Percentiles rank a stretch among this genome's conserved stretches.
phyloP scores from a whole-genome alignment of 2,797 vertebrate species.

The Ambastaia sidthimunki region DNA sequence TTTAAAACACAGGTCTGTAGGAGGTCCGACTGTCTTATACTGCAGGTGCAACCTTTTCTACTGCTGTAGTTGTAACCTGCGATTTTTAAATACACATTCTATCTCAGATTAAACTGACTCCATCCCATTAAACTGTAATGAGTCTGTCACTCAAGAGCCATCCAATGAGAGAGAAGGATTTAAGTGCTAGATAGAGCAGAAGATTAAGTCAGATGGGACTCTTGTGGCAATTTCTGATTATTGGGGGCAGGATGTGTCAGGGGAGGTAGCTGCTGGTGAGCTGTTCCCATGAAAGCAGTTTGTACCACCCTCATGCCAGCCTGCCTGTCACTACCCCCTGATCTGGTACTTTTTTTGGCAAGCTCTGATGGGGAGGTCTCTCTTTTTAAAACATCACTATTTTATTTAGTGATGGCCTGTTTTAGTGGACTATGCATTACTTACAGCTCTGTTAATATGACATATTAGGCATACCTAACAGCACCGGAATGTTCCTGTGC shows the following conservation, averaged over 20 bases:
- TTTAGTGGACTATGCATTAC: no score
- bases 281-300: constrained; percentile 12
- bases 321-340: constrained; percentile 27
- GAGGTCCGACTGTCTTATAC: neutral
- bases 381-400: neutral
- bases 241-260: constrained; percentile 39
- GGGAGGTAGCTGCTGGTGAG: neutral
- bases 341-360: constrained; percentile 25
- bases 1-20: neutral
- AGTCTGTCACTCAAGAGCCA: constrained; percentile 46
- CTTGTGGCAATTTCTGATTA: constrained; percentile 30
- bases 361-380: neutral
- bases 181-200: constrained; percentile 7
- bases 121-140: constrained; percentile 49
- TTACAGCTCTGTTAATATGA: neutral
- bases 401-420: neutral
- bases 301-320: neutral
- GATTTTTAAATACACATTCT: constrained; percentile 42
- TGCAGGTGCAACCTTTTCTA: neutral
- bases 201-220: constrained; percentile 26
- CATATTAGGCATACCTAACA: neutral
- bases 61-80: constrained; percentile 26
- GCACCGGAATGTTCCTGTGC: neutral
- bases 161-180: neutral
- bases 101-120: constrained; percentile 45